phyloP scores from a whole-genome alignment of 2,888 invertebrate species.

The Theretra japonica region DNA sequence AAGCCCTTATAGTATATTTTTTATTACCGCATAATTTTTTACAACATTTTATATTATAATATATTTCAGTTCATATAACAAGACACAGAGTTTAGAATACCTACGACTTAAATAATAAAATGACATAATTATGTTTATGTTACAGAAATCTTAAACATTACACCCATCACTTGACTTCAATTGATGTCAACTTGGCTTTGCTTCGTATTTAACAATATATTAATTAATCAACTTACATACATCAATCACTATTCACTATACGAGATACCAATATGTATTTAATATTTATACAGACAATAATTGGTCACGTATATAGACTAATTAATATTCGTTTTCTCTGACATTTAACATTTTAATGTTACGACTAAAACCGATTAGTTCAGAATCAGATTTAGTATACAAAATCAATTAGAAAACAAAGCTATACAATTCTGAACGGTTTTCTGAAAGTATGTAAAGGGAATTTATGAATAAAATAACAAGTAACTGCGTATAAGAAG shows the following conservation, averaged over 20 bases:
- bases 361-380: constrained; percentile 30
- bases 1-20: too few species aligned
- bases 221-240: background rate
- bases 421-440: background rate
- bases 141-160: too few species aligned
- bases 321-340: constrained; percentile 43
- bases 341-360: constrained; percentile 41
- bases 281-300: constrained; percentile 3
- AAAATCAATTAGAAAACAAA: constrained; percentile 30
- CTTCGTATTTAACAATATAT: background rate
- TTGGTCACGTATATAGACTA: constrained; percentile 30
- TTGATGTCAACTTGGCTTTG: background rate
- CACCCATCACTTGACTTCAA: background rate
- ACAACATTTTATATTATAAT: too few species aligned
- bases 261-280: too few species aligned
- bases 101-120: too few species aligned
- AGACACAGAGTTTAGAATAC: too few species aligned
- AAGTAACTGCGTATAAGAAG: too few species aligned
- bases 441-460: background rate
- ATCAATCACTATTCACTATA: background rate
- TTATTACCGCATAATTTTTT: too few species aligned
- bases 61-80: too few species aligned
- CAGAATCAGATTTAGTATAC: constrained; percentile 29
- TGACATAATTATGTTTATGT: too few species aligned
- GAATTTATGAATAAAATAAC: background rate